Percentiles rank a stretch among this genome's conserved stretches.
Conservation (phyloP, 2,888 invertebrate species). For the Ophraella communa region DNA sequence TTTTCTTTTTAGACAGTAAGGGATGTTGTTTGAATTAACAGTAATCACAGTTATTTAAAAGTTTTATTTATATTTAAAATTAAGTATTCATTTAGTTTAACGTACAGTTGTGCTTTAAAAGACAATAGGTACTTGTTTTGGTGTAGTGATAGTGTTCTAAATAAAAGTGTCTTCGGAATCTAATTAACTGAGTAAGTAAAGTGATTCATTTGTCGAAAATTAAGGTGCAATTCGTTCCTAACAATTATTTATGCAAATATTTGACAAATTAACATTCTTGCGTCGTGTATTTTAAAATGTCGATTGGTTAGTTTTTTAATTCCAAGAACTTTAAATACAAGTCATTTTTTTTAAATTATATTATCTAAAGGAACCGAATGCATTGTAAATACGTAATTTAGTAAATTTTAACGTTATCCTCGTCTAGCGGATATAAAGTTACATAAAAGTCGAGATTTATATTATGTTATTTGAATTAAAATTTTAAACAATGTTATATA, state of each 20-base stretch:
- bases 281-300: background rate
- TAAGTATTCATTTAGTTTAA: background rate
- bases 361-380: background rate
- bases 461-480: conserved; percentile 6
- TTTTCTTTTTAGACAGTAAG: no score
- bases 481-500: no score
- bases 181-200: background rate
- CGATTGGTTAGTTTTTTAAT: background rate
- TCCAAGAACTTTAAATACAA: background rate
- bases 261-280: background rate
- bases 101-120: background rate
- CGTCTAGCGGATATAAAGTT: background rate
- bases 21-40: no score
- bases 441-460: conserved; percentile 15
- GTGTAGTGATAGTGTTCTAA: background rate
- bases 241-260: background rate
- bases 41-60: no score
- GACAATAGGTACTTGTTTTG: background rate
- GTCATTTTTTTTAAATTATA: no score
- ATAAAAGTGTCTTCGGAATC: background rate
- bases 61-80: background rate
- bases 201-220: background rate
- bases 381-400: background rate
- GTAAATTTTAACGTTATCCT: background rate
- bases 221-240: background rate